Base-by-base conservation (phyloP, 2,113 vertebrate genomes). In the Brachionichthys hirsutus region DNA sequence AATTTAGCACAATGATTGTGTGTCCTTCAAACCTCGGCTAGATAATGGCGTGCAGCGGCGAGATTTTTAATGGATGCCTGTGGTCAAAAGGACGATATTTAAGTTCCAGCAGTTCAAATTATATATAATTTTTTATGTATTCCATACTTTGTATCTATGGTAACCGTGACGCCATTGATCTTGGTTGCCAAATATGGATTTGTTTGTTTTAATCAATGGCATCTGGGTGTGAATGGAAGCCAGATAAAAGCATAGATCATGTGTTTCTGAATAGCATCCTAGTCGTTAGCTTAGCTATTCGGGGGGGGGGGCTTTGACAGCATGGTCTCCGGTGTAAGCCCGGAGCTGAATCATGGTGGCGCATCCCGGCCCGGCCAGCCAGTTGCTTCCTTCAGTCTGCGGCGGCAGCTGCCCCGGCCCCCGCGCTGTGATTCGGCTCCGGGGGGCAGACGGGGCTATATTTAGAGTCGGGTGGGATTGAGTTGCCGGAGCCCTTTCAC, bases 381-480 rank as follows among this genome's bases (percentile, higher is more conserved):
- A 95, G 94, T 94, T 97, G 94, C 91, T 92, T 91, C 92, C 91
- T 94, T 97, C 92, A 93, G 80, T 94, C 93, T 90, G 47, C 86
- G 89, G 91, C 93, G 93, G 95, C 95, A 98, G 95, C 95, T 99
- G 95, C 84, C 34, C 61, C 73, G 85, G 76, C 43, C 87, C 84
- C 79, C 70, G 85, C 83, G n/a, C 91, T 90, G 90, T 83, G 92
- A 92, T 84, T 84, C 35, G 80, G 91, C 63, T 89, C 84, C 36
- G 12, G 36, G 9, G 12, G 56, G 66, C 65, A 38, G 67, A 66
- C 56, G 85, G 69, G 56, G 82, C 92, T 98, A 98, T 93, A 94
- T 95, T 95, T 98, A 97, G 94, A 85, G 82, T 2, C 66, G 80
- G 73, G 46, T 2, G 66, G 92, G 92, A 95, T 98, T 98, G 94